Percentiles rank a stretch among this genome's conserved stretches.
These are phyloP conservation scores for Papilio elwesi DNA, from an alignment of 2,888 invertebrate species.

Conservation along the genomic window DNA sequence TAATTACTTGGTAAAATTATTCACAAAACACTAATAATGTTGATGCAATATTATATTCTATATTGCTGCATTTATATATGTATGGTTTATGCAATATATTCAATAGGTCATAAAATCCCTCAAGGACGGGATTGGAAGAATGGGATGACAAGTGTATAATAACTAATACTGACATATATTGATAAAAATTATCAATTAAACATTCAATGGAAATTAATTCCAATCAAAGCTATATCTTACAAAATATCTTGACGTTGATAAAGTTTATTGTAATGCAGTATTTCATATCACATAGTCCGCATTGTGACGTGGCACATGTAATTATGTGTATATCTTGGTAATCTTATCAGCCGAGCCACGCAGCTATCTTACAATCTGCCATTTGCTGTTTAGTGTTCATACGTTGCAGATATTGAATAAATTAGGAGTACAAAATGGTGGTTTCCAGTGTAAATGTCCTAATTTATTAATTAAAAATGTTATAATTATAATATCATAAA, in stretches of 20 bases:
- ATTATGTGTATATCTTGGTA: constrained; percentile 62
- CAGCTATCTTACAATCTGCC: constrained; percentile 39
- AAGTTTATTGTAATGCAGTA: constrained; percentile 73
- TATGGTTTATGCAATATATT: no score
- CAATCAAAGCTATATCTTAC: constrained; percentile 27
- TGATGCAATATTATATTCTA: no score
- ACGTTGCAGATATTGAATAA: constrained; percentile 52
- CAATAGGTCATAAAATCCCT: no score
- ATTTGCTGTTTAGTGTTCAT: constrained; percentile 45
- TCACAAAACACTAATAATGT: no score
- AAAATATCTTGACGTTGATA: constrained; percentile 62
- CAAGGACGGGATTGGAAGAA: no score
- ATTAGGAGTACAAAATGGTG: constrained; percentile 64
- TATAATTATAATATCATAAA: background rate
- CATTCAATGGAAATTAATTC: constrained; percentile 3
- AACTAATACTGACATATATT: constrained; percentile 2
- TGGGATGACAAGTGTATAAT: no score
- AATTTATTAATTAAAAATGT: constrained; percentile 27
- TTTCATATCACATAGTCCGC: constrained; percentile 71
- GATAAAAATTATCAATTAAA: constrained; percentile 11
- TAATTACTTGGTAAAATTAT: no score
- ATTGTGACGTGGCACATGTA: constrained; percentile 74
- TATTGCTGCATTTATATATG: no score
- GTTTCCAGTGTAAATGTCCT: constrained; percentile 66
- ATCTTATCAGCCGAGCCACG: constrained; percentile 62